These are phyloP conservation scores for Sycophila sp. DNA, from an alignment of 1,140 invertebrate species.

Conservation along the genomic window DNA sequence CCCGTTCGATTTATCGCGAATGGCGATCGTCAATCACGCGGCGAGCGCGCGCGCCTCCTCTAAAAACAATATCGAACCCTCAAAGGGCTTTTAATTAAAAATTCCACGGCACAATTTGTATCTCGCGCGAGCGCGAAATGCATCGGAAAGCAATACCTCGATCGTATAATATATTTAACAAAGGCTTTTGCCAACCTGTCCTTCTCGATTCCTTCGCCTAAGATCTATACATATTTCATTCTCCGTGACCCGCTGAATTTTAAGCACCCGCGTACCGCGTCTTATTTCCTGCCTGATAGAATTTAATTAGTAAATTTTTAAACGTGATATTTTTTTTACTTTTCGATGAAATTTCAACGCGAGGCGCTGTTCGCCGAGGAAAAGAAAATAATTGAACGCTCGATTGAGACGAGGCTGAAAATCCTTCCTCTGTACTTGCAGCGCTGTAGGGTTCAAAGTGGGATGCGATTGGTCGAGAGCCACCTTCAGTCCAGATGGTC, in stretches of 20 bases:
- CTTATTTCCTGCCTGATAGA: no score
- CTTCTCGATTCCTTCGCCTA: no score
- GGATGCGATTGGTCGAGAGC: slow-evolving; percentile 94
- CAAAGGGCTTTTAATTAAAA: slow-evolving; percentile 37
- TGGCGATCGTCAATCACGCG: slow-evolving; percentile 15
- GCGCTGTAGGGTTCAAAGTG: slow-evolving; percentile 93
- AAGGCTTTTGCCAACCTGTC: no score
- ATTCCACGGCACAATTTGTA: slow-evolving; percentile 14
- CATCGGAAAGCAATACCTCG: slow-evolving; percentile 7
- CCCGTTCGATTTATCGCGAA: slow-evolving; percentile 19
- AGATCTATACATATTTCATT: not conserved
- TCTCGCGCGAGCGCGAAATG: not conserved
- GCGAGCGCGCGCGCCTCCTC: not conserved
- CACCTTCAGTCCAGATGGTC: slow-evolving; percentile 89
- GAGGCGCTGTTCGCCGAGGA: no score
- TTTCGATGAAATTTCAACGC: no score
- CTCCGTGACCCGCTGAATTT: no score
- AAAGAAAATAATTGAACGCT: no score
- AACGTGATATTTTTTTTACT: no score
- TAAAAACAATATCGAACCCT: slow-evolving; percentile 29
- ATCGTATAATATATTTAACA: not conserved
- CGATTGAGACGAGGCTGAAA: no score
- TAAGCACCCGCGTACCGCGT: not conserved
- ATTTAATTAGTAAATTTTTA: no score
- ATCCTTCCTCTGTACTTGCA: slow-evolving; percentile 69